Base-by-base conservation (phyloP, 2,797 vertebrate species). In the Adrianichthys oophorus region DNA sequence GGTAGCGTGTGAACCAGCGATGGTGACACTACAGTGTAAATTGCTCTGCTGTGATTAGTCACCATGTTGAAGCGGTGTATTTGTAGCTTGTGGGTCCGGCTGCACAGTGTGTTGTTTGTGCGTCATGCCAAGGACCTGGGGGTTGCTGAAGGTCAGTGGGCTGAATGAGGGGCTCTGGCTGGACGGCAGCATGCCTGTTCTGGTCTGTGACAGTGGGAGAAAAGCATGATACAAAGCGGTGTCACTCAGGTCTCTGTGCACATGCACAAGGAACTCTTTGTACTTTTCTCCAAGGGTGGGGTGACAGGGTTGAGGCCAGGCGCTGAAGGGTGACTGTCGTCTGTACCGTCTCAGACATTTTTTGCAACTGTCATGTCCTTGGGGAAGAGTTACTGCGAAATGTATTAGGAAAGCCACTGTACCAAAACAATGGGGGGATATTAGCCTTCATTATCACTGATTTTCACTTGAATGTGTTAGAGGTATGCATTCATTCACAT, bases 161-260 rank as follows among this genome's bases (percentile, higher is more conserved):
- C 74, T 72, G 85, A 82, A 72, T 73, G 78, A 78, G 59, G 48
- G 16, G 47, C 60, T 79, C 58, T 8, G 53, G 23, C 66, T 55
- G 60, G 67, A 73, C 15, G 14, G 24, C 62, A 68, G 46, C 37
- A 65, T 47, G 32, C 42, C 37, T 53, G 48, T 55, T 41, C 52
- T 59, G 56, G 55, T 78, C 67, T 79, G 65, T 68, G 82, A 80
- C 82, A 65, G 68, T 62, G 58, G 73, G 78, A 82, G 82, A 91
- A 82, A 72, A 86, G 79, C 74, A 82, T 76, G 80, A 85, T 84
- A 85, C 87, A 79, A 85, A 85, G 75, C 77, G 72, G 76, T 78
- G 80, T 90, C 85, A 85, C 79, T 88, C 85, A 80, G 86, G 78
- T 82, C 89, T 89, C 85, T 86, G 86, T 87, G 80, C 85, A 83